Evolutionary conservation across 2,888 invertebrate species (phyloP).

Genomic region (Pristionchus mayeri): DNA sequence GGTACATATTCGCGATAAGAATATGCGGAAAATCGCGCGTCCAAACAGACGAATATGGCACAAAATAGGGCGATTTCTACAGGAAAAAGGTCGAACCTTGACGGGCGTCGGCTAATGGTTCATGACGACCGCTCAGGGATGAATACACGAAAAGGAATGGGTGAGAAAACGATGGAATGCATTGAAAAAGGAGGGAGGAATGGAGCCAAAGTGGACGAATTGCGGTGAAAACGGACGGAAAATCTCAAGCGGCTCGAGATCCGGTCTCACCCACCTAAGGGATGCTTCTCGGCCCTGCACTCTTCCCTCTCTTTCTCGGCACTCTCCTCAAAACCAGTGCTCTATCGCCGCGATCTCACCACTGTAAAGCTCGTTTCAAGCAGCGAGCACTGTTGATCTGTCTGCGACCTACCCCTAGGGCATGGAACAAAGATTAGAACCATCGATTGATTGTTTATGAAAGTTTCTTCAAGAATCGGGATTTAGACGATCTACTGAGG

Average conservation of each 20-base stretch:
- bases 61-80: neutral
- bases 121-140: neutral
- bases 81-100: neutral
- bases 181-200: neutral
- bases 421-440: no score
- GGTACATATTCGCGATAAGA: no score
- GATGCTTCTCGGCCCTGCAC: neutral
- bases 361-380: slow-evolving; percentile 33
- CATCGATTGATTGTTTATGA: no score
- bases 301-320: slow-evolving; percentile 1
- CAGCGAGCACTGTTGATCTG: neutral
- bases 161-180: neutral
- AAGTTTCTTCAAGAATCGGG: no score
- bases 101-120: neutral
- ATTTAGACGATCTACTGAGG: no score
- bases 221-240: slow-evolving; percentile 19
- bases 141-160: neutral
- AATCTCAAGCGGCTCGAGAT: neutral
- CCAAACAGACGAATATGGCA: neutral
- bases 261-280: slow-evolving; percentile 10
- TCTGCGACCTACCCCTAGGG: neutral
- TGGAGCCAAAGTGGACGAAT: neutral
- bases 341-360: neutral
- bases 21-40: neutral
- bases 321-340: neutral